phyloP scores from a whole-genome alignment of 2,888 invertebrate genomes.

The Noctua fimbriata region DNA sequence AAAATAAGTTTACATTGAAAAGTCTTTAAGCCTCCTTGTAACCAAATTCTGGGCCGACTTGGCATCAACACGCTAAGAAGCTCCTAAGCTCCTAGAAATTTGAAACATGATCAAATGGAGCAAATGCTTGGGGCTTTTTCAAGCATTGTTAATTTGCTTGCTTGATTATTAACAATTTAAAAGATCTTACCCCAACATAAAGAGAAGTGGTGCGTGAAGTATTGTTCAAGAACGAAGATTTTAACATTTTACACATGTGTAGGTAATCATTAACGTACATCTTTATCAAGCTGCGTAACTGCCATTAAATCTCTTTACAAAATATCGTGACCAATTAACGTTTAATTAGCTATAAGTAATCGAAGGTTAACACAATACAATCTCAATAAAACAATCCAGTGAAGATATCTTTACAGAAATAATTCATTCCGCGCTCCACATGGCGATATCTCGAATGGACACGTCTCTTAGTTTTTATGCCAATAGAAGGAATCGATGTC shows the following conservation, averaged over 20 bases:
- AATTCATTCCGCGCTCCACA: conserved; percentile 47
- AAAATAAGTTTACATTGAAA: background rate
- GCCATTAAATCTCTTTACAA: conserved; percentile 11
- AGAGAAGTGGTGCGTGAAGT: background rate
- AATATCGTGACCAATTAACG: conserved; percentile 47
- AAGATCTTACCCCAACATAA: background rate
- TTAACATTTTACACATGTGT: background rate
- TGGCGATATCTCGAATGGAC: conserved; percentile 56
- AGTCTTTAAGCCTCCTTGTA: background rate
- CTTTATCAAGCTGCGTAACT: conserved; percentile 4
- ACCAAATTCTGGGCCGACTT: background rate
- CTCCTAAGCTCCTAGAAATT: background rate
- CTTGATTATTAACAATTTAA: background rate
- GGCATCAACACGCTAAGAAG: no score
- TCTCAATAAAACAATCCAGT: conserved; percentile 48
- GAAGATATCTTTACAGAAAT: conserved; percentile 48
- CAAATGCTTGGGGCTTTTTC: background rate
- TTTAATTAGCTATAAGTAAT: conserved; percentile 34
- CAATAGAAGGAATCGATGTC: conserved; percentile 68
- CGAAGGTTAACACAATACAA: conserved; percentile 31
- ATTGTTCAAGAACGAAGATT: background rate
- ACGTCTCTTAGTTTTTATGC: conserved; percentile 63
- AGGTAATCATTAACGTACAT: conserved; percentile 22
- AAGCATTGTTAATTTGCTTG: background rate
- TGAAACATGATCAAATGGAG: background rate